phyloP scores from a whole-genome alignment of 2,797 vertebrate species.

The Selene dorsalis region DNA sequence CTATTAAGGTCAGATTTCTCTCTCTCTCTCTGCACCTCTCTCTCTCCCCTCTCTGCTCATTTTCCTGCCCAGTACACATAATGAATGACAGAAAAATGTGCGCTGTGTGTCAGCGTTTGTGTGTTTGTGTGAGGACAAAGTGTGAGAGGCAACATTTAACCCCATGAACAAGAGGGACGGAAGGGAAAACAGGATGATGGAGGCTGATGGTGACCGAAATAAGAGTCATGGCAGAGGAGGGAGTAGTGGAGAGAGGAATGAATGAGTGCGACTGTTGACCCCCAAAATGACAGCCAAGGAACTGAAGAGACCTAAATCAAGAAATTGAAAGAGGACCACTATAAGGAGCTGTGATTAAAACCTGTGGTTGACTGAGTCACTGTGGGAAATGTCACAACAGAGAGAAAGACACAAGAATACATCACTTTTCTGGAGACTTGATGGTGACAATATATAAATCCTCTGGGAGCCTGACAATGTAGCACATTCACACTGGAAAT shows the following conservation, averaged over 20 bases:
- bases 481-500: neutral
- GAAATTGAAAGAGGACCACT: conserved; percentile 27
- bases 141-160: conserved; percentile 46
- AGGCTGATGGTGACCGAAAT: conserved; percentile 27
- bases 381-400: conserved; percentile 3
- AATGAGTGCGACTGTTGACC: conserved; percentile 34
- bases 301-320: conserved; percentile 6
- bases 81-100: conserved; percentile 74
- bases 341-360: conserved; percentile 24
- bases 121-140: conserved; percentile 32
- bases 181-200: conserved; percentile 17
- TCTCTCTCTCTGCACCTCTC: conserved; percentile 29
- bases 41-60: conserved; percentile 59
- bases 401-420: neutral
- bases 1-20: conserved; percentile 66
- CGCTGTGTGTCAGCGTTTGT: conserved; percentile 52
- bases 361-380: conserved; percentile 39
- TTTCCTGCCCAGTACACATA: conserved; percentile 78
- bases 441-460: neutral
- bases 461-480: neutral
- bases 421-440: neutral
- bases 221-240: conserved; percentile 5
- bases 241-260: conserved; percentile 23
- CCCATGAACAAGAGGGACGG: conserved; percentile 26
- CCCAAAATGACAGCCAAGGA: conserved; percentile 13